Evolutionary conservation across 2,113 vertebrate species (phyloP).

Genomic region (Megaceryle torquata): DNA sequence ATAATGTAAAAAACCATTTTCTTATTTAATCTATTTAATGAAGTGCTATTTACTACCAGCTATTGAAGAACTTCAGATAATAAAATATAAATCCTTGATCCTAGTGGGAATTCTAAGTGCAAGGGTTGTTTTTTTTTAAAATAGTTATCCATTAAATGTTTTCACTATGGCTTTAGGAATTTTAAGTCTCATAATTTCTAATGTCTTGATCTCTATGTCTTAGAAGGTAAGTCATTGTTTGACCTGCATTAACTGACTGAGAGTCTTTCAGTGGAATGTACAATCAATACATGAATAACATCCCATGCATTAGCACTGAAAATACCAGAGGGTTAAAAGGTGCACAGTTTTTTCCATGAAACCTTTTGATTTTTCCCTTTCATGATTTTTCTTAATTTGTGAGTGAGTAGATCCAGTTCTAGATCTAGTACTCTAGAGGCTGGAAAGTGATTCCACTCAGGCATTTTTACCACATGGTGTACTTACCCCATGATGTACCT

Average conservation of each 20-base stretch:
- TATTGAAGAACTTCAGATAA: conserved; percentile 27
- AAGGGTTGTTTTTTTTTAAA: not conserved
- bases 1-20: conserved; percentile 12
- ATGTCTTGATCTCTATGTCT: not conserved
- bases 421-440: not conserved
- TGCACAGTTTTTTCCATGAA: not conserved
- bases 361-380: not conserved
- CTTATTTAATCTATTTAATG: conserved; percentile 33
- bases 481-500: not conserved
- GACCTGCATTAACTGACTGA: not conserved
- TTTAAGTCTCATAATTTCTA: not conserved
- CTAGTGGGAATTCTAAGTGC: not conserved
- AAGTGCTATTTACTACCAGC: conserved; percentile 20
- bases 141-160: not conserved
- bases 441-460: not conserved
- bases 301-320: not conserved
- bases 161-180: conserved; percentile 20
- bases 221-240: not conserved
- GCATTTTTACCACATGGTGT: not conserved
- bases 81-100: not conserved
- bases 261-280: not conserved
- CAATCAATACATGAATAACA: not conserved
- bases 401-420: not conserved
- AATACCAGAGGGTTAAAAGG: not conserved
- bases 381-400: not conserved